Evolutionary conservation across 1,140 invertebrate genomes (phyloP).

Genomic region (Platyura marginata): DNA sequence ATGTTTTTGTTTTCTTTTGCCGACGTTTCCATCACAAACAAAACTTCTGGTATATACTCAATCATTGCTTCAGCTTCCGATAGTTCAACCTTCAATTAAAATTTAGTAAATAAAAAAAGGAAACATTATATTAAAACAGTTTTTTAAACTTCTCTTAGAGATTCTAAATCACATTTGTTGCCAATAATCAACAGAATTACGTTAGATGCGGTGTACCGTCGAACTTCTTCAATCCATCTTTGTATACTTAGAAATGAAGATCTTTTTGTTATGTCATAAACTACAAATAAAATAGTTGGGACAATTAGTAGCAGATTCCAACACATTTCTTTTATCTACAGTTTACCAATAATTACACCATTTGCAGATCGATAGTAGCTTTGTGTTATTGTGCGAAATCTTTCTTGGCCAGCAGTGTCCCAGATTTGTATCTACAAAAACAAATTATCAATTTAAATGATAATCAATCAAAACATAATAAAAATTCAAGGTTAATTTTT

Average conservation of each 20-base stretch:
- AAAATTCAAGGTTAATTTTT: too few relatives aligned
- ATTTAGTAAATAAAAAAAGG: not conserved
- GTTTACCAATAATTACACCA: constrained; percentile 69
- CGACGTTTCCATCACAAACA: constrained; percentile 75
- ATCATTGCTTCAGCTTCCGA: constrained; percentile 68
- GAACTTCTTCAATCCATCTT: constrained; percentile 88
- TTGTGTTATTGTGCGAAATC: constrained; percentile 82
- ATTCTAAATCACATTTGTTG: constrained; percentile 77
- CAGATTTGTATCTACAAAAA: constrained; percentile 49
- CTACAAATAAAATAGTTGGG: too few relatives aligned
- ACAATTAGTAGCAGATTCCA: too few relatives aligned
- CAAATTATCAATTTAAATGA: not conserved
- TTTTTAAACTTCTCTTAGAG: constrained; percentile 40
- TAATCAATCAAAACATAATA: not conserved
- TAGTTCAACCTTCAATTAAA: constrained; percentile 52
- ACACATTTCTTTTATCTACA: constrained; percentile 5
- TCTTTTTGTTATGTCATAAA: constrained; percentile 87
- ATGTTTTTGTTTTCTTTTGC: constrained; percentile 89
- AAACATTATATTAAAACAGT: not conserved
- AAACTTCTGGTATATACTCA: constrained; percentile 64
- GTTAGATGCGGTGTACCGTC: constrained; percentile 77
- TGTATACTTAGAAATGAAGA: constrained; percentile 75
- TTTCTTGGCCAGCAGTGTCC: constrained; percentile 83
- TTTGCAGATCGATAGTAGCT: constrained; percentile 88
- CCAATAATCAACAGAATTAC: constrained; percentile 79